Evolutionary conservation across 2,888 invertebrate species (phyloP).

Genomic region (Yponomeuta cagnagella): DNA sequence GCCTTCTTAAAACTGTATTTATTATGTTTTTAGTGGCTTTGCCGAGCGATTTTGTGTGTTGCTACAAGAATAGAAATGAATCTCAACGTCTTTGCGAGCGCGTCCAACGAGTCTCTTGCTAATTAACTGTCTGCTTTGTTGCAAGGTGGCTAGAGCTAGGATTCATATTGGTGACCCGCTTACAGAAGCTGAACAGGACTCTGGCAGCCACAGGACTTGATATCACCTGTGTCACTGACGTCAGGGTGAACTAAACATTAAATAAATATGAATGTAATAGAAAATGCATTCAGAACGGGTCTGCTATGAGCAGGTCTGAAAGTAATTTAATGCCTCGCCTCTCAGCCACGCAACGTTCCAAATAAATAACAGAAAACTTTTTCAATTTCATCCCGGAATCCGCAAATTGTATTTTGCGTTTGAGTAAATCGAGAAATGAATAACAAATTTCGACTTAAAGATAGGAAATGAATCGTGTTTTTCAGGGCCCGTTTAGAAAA

Average conservation of each 20-base stretch:
- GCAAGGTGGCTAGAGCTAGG: background rate
- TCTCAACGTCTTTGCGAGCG: background rate
- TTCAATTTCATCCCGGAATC: constrained; percentile 69
- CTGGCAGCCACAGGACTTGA: background rate
- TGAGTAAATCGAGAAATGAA: constrained; percentile 68
- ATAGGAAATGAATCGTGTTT: constrained; percentile 52
- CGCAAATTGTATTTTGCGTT: constrained; percentile 71
- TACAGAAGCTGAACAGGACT: background rate
- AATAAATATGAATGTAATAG: background rate
- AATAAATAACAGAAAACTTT: constrained; percentile 73
- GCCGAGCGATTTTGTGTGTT: background rate
- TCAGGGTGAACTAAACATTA: background rate
- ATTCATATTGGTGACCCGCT: background rate
- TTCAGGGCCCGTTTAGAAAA: constrained; percentile 2
- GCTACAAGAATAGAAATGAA: background rate
- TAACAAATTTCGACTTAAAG: constrained; percentile 61
- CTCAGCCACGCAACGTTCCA: constrained; percentile 50
- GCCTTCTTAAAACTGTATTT: too few relatives aligned
- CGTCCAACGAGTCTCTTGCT: background rate
- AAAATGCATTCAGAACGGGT: background rate
- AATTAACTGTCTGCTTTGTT: background rate
- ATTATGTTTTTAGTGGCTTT: background rate
- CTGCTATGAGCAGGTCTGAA: constrained; percentile 26
- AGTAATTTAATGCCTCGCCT: constrained; percentile 56
- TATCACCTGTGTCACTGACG: background rate